Evolutionary conservation across 2,113 vertebrate species (phyloP).

Genomic region (Rhipidura dahli): DNA sequence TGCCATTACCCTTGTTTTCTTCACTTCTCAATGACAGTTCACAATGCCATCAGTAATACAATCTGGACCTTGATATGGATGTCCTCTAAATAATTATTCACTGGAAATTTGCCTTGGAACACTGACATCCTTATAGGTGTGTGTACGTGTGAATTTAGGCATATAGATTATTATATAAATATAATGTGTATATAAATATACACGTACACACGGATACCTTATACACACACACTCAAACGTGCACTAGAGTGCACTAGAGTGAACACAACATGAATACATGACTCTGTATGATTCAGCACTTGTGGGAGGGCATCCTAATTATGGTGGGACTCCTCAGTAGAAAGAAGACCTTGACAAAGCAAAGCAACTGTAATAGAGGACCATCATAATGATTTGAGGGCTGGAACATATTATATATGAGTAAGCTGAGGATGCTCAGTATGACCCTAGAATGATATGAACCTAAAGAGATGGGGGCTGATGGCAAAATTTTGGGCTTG

Average conservation of each 20-base stretch:
- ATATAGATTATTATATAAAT: neutral
- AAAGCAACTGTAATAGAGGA: neutral
- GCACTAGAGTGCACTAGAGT: too few relatives aligned
- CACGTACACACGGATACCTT: too few relatives aligned
- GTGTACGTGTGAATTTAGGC: neutral
- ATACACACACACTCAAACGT: neutral
- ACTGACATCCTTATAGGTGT: neutral
- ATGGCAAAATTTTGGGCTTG: neutral
- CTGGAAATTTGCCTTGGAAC: neutral
- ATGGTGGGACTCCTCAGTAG: neutral
- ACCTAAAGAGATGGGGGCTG: neutral
- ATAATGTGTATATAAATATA: neutral
- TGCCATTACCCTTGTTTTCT: neutral
- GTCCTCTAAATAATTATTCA: neutral
- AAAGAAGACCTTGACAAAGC: neutral
- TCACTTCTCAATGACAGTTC: neutral
- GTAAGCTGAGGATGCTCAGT: fast-evolving
- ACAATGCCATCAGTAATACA: neutral
- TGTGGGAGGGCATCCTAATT: neutral
- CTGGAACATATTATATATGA: neutral
- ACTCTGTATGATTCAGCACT: neutral
- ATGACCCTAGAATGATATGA: neutral
- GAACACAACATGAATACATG: neutral
- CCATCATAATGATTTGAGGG: neutral
- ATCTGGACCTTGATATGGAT: neutral